Conservation (phyloP, 2,888 invertebrate species). For the Lypha dubia region DNA sequence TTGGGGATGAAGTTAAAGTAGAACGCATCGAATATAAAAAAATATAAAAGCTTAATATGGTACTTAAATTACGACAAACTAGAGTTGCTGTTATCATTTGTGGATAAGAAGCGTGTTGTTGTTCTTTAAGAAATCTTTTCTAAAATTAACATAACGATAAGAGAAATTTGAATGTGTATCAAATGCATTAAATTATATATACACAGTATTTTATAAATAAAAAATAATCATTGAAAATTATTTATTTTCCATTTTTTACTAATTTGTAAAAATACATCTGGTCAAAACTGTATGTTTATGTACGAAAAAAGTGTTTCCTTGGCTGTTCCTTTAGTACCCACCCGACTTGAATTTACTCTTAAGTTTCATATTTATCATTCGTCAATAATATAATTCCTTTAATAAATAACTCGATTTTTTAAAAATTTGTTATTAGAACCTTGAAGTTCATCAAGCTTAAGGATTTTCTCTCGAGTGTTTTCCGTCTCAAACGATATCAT, state of each 20-base stretch:
- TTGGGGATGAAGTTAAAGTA: slow-evolving; percentile 99
- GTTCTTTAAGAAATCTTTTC: slow-evolving; percentile 20
- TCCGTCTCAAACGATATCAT: too few species aligned
- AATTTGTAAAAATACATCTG: not conserved
- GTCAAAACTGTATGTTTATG: too few species aligned
- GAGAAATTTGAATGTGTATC: slow-evolving; percentile 23
- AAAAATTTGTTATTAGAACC: too few species aligned
- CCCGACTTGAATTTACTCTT: too few species aligned
- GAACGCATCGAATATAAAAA: slow-evolving; percentile 99
- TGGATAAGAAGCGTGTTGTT: slow-evolving; percentile 6
- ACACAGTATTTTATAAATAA: slow-evolving; percentile 66
- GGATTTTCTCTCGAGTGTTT: too few species aligned
- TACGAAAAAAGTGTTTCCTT: too few species aligned
- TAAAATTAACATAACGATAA: slow-evolving; percentile 21
- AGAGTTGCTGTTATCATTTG: slow-evolving; percentile 2
- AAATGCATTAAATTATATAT: slow-evolving; percentile 20
- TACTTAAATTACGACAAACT: not conserved
- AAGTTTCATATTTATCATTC: too few species aligned
- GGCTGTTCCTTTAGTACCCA: too few species aligned
- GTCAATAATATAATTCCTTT: too few species aligned
- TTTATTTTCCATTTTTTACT: not conserved
- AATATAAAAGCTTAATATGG: slow-evolving; percentile 84
- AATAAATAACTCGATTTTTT: too few species aligned
- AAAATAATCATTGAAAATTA: not conserved
- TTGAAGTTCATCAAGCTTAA: too few species aligned